Evolutionary conservation across 2,888 invertebrate genomes (phyloP).

Genomic region (Eupithecia abbreviata): DNA sequence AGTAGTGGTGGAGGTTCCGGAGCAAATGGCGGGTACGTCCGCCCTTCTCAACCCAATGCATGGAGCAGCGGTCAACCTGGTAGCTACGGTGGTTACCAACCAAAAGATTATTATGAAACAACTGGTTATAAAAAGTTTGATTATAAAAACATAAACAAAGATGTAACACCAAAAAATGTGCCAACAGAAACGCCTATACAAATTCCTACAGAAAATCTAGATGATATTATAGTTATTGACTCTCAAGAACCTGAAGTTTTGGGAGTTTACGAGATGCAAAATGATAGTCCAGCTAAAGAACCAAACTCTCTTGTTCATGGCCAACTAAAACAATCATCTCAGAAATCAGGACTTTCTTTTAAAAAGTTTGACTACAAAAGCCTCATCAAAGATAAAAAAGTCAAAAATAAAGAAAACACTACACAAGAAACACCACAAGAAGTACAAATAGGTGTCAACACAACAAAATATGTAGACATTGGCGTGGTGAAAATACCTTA

Average conservation of each 20-base stretch:
- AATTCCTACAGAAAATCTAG: slow-evolving; percentile 15
- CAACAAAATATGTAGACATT: slow-evolving; percentile 10
- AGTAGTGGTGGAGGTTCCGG: slow-evolving; percentile 51
- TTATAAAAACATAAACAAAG: slow-evolving; percentile 36
- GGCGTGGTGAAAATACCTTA: slow-evolving; percentile 18
- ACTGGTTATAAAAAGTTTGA: slow-evolving; percentile 28
- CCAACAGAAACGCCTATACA: slow-evolving; percentile 34
- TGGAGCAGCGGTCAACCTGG: slow-evolving; percentile 40
- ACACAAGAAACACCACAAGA: not conserved
- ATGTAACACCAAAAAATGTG: slow-evolving; percentile 42
- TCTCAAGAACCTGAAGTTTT: not conserved
- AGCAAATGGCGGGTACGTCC: slow-evolving; percentile 45
- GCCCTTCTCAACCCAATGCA: slow-evolving; percentile 47
- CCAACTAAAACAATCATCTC: slow-evolving; percentile 44
- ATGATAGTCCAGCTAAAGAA: slow-evolving; percentile 15
- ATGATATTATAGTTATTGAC: slow-evolving; percentile 14
- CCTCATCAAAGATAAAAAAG: slow-evolving; percentile 24
- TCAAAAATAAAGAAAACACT: slow-evolving; percentile 3
- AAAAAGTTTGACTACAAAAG: slow-evolving; percentile 36
- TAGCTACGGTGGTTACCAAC: slow-evolving; percentile 10
- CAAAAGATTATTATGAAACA: slow-evolving; percentile 33
- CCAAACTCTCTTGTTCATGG: slow-evolving; percentile 40
- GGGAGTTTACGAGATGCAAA: slow-evolving; percentile 18
- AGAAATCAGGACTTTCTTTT: slow-evolving; percentile 25
- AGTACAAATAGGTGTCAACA: not conserved